A percentile compares a stretch with the other conserved stretches of the same genome.
Evolutionary conservation across 2,113 vertebrate genomes (phyloP).

Genomic region (Coryphaenoides rupestris): DNA sequence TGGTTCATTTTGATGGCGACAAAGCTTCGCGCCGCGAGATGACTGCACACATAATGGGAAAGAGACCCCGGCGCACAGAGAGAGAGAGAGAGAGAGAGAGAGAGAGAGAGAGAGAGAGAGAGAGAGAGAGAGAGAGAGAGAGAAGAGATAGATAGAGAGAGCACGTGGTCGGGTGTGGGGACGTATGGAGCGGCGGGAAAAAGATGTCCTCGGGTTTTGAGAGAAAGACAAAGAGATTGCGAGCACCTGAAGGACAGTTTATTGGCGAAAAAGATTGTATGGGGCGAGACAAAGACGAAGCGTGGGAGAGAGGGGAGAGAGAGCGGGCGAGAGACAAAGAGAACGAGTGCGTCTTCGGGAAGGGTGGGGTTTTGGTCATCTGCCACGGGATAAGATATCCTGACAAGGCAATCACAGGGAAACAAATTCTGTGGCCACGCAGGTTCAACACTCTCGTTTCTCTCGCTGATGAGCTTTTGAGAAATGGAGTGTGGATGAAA

Average conservation of each 20-base stretch:
- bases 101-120: no score
- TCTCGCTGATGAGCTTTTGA: constrained; percentile 78
- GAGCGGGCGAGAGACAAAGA: neutral
- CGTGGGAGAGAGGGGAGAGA: constrained; percentile 9
- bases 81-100: no score
- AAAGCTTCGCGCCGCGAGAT: no score
- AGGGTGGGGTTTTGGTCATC: constrained; percentile 68
- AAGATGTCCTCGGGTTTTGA: neutral
- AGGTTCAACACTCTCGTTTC: constrained; percentile 64
- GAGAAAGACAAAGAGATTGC: constrained; percentile 28
- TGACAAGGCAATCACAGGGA: constrained; percentile 76
- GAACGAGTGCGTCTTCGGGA: constrained; percentile 39
- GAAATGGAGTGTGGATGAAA: constrained; percentile 71
- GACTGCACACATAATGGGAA: no score
- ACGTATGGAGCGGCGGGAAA: neutral
- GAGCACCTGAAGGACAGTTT: constrained; percentile 39
- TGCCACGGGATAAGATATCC: constrained; percentile 69
- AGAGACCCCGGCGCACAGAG: no score
- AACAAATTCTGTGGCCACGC: constrained; percentile 71
- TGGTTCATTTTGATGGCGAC: no score
- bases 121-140: no score
- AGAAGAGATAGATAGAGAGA: no score
- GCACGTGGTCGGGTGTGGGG: no score
- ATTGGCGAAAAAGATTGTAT: constrained; percentile 11
- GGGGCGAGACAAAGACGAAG: neutral